These are phyloP conservation scores for Lasioglossum villosulum DNA, from an alignment of 2,888 invertebrate genomes.

Conservation along the genomic window DNA sequence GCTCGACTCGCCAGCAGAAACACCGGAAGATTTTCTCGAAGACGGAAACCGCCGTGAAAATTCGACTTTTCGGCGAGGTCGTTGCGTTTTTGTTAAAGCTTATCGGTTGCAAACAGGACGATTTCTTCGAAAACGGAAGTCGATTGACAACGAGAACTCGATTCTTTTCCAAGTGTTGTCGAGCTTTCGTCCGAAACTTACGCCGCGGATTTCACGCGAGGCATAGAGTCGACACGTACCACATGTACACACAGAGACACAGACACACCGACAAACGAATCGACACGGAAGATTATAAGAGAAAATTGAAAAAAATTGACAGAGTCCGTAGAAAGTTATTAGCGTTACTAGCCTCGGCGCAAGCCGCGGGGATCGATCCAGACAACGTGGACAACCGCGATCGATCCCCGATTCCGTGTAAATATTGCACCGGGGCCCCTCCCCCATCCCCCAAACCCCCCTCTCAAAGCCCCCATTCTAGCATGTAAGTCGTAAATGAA, in stretches of 20 bases:
- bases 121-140: background rate
- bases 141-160: background rate
- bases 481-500: conserved; percentile 79
- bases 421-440: conserved; percentile 77
- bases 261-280: no score
- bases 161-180: background rate
- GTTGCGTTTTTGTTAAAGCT: background rate
- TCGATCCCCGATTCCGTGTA: conserved; percentile 72
- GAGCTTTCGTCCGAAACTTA: background rate
- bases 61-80: background rate
- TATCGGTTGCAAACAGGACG: background rate
- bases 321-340: conserved; percentile 76
- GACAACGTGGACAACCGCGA: conserved; percentile 39
- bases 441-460: conserved; percentile 8
- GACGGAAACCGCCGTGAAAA: background rate
- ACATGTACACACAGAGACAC: conserved; percentile 12
- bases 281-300: conserved; percentile 7
- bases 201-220: background rate
- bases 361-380: conserved; percentile 68
- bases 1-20: background rate
- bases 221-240: background rate
- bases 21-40: background rate
- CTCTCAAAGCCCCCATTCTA: conserved; percentile 49
- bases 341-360: conserved; percentile 78
- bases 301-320: conserved; percentile 29